These are phyloP conservation scores for Tribolium castaneum DNA, from an alignment of 1,140 invertebrate species.

Conservation along the genomic window DNA sequence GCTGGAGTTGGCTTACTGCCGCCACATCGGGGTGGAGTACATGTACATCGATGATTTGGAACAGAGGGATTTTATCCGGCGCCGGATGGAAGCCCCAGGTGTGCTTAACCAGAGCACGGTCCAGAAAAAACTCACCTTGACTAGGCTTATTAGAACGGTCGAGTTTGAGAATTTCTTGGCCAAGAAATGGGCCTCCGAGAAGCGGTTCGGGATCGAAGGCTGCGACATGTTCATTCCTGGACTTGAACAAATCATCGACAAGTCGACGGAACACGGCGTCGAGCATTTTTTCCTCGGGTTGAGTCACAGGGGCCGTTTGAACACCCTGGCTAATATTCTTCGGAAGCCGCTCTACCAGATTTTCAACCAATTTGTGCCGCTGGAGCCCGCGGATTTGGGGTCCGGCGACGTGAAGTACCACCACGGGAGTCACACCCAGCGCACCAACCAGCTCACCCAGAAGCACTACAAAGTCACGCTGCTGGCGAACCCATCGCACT, in stretches of 20 bases:
- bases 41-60: slow-evolving; percentile 99
- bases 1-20: slow-evolving; percentile 88
- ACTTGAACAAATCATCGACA: slow-evolving; percentile 90
- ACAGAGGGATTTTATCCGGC: slow-evolving; percentile 97
- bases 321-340: slow-evolving; percentile 91
- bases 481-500: slow-evolving; percentile 91
- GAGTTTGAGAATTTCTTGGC: slow-evolving; percentile 87
- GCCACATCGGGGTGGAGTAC: slow-evolving; percentile 94
- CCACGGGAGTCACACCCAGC: slow-evolving; percentile 85
- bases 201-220: slow-evolving; percentile 92
- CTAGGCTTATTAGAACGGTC: background rate
- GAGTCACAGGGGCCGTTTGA: slow-evolving; percentile 92
- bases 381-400: slow-evolving; percentile 82
- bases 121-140: slow-evolving; percentile 82
- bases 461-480: slow-evolving; percentile 85
- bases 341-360: slow-evolving; percentile 87
- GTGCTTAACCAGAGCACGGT: slow-evolving; percentile 87
- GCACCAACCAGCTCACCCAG: slow-evolving; percentile 81
- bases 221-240: slow-evolving; percentile 91
- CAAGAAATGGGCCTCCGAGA: slow-evolving; percentile 90
- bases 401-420: slow-evolving; percentile 98
- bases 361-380: slow-evolving; percentile 86
- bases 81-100: slow-evolving; percentile 94
- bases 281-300: slow-evolving; percentile 90
- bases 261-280: slow-evolving; percentile 79